Evolutionary conservation across 2,113 vertebrate species (phyloP), one percentile per base, ranked within the genome.

Genomic region (Chionodraco myersi): DNA sequence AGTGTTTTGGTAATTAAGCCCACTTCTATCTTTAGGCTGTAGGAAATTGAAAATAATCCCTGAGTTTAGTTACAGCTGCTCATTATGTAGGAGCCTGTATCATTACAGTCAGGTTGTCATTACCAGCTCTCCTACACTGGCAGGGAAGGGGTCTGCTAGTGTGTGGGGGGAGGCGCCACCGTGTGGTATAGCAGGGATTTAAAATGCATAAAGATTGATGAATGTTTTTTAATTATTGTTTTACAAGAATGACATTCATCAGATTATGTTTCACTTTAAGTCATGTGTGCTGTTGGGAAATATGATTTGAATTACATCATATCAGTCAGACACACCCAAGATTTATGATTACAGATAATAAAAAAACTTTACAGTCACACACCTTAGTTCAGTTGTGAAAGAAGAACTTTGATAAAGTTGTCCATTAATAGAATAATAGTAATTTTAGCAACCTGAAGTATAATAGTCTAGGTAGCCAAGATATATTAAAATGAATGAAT

Each of bases 21-120:
- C 53, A 14, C 2, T 53, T 89, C 86, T 86, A 84, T 90, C 80
- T 88, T 89, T 91, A 85, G 81, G 64, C 68, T 77, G 85, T 77
- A 59, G 79, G 80, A 91, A 87, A 90, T 75, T 85, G 78, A 77
- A 84, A 88, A 88, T 91, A 59, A 69, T 83, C 77, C 80, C 70
- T 34, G 62, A 77, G 74, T 53, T 81, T 51, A 79, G 82, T 72
- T 57, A 65, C 83, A 89, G 89, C 84, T 48, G 85, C 85, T 90
- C 86, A 91, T 91, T 91, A 91, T 83, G 79, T 74, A 54, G 75
- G 15, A 80, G 86, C 36, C 82, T 64, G 16, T 86, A 49, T 90
- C 82, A 91, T 90, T 89, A 87, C 64, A 84, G 80, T 7, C 66
- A 77, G 82, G 51, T 80, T 53, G 6, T 87, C 73, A 80, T 89